Evolutionary conservation across 1,140 invertebrate genomes (phyloP).

Genomic region (Drosophila melanogaster): DNA sequence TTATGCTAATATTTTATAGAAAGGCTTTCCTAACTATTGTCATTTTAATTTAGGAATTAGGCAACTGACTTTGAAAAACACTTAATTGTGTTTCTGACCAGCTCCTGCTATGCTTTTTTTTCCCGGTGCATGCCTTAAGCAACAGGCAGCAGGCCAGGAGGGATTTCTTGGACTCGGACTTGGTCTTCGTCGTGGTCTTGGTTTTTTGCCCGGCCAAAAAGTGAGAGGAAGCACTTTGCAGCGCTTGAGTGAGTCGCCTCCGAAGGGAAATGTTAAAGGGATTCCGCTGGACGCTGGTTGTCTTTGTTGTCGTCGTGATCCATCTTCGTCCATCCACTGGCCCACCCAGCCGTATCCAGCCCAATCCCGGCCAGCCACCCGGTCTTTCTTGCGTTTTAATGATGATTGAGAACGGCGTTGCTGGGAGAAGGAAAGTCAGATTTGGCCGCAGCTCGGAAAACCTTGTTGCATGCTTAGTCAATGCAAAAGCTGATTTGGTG

Average conservation of each 20-base stretch:
- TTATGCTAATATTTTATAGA: too few species aligned
- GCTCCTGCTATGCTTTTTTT: not conserved
- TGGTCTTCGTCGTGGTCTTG: not conserved
- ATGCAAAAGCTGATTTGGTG: conserved; percentile 50
- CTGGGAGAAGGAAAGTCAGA: not conserved
- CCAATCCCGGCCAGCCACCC: not conserved
- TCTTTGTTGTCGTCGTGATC: conserved; percentile 1
- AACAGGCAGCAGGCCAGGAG: conserved; percentile 1
- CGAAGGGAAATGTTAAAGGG: conserved; percentile 57
- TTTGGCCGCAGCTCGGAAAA: conserved; percentile 30
- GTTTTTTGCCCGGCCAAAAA: conserved; percentile 33
- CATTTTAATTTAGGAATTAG: too few species aligned
- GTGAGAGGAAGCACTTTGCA: conserved; percentile 78
- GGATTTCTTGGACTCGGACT: conserved; percentile 8
- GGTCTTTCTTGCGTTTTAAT: conserved; percentile 53
- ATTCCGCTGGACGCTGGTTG: conserved; percentile 42
- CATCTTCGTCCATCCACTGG: not conserved
- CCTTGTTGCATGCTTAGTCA: conserved; percentile 67
- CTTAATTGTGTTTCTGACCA: not conserved
- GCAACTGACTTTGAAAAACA: not conserved
- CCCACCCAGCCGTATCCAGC: not conserved
- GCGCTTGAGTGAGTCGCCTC: conserved; percentile 69
- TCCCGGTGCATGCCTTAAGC: not conserved
- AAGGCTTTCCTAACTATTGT: too few species aligned
- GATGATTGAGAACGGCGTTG: conserved; percentile 71